These are phyloP conservation scores for Smutsia temminckii DNA, from an alignment of 2,797 vertebrate genomes.

Conservation along the genomic window DNA sequence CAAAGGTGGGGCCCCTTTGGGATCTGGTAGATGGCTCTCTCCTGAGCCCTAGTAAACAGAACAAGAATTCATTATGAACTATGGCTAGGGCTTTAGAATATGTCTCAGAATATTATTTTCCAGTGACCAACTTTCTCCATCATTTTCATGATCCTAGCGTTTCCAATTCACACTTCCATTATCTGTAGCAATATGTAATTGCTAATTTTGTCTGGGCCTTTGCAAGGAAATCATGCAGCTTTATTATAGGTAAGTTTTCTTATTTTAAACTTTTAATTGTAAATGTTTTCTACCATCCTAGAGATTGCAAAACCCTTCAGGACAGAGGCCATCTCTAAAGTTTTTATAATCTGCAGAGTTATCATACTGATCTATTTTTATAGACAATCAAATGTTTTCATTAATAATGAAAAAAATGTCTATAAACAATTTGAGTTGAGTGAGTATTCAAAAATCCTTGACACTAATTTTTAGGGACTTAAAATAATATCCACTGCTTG, in stretches of 20 bases:
- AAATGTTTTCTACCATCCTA: background rate
- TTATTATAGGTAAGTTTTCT: background rate
- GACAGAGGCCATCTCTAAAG: background rate
- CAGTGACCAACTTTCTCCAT: background rate
- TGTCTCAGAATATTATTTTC: background rate
- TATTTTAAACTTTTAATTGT: background rate
- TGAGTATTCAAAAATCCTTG: background rate
- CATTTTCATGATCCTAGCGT: background rate
- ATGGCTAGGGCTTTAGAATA: background rate
- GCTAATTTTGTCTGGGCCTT: background rate
- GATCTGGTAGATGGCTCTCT: background rate
- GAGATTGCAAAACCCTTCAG: background rate
- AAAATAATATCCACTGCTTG: background rate
- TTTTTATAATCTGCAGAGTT: background rate
- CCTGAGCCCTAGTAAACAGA: background rate
- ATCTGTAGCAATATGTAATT: background rate
- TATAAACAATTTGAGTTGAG: background rate
- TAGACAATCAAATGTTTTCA: background rate
- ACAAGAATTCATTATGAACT: background rate
- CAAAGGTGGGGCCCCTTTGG: rapidly evolving
- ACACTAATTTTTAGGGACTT: background rate
- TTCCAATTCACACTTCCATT: background rate
- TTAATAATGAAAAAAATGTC: background rate
- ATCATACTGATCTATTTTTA: background rate
- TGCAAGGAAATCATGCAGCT: background rate